Base-by-base conservation (phyloP, 2,797 vertebrate species). In the Phalanger gymnotis region DNA sequence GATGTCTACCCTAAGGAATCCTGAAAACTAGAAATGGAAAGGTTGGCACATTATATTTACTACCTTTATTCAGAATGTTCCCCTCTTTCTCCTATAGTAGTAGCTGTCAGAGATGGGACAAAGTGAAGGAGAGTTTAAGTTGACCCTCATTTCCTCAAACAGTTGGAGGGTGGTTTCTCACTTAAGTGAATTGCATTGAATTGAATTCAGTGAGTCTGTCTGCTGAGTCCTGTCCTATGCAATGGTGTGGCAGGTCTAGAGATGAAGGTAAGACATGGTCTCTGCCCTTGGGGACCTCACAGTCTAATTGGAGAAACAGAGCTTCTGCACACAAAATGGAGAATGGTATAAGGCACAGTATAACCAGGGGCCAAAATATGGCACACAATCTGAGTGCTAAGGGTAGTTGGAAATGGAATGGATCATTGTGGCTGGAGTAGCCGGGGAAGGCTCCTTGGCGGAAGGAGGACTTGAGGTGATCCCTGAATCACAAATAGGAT, bases 1-100 rank as follows among this genome's bases (percentile, higher is more conserved):
- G 97, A 98, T 98, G 97, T 87, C 97, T 30, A 2, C 0, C 0
- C 97, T 96, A 97, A 98, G 95, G 96, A 53, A 90, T 19, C 28
- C 19, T n/a, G 12, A 47, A 53, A n/a, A 53, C 90, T 54, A 54
- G 51, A 90, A 53, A 16, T 53, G 28, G 52, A 90, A 90, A 90
- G 34, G 51, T 90, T 31, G 51, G 90, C 90, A 53, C 40, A 47
- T 87, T 47, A 51, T 54, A 16, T 7, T n/a, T 53, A 53, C 31
- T 53, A 54, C 53, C 53, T 53, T 90, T 90, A 90, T 90, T 4
- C 30, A 90, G 90, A 90, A 54, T 90, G 12, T 53, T 90, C 12
- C 34, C 47, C 30, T 90, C 52, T 51, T 87, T 34, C 4, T 90
- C 28, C 31, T 90, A 31, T 53, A 53, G 34, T 0, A 90, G 30